Conservation (phyloP, 2,797 vertebrate genomes). For the Hydrophis major region DNA sequence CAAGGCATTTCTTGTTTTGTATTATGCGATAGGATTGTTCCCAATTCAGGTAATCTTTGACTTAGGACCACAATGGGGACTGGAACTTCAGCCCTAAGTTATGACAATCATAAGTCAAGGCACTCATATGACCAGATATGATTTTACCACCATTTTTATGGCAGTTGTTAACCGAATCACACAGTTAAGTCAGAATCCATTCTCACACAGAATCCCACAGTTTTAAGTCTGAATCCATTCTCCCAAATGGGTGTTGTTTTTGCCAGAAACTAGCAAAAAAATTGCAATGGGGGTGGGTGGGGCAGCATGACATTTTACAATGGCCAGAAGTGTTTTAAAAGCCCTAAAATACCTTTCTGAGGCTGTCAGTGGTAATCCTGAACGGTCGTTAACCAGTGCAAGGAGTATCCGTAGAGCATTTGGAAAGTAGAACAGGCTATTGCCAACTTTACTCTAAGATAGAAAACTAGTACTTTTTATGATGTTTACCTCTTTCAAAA, state of each 20-base stretch:
- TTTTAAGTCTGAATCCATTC: neutral
- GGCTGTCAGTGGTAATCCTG: neutral
- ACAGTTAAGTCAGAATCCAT: neutral
- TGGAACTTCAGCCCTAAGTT: neutral
- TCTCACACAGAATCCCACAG: neutral
- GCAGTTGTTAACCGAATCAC: neutral
- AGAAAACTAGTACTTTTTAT: neutral
- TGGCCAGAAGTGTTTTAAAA: neutral
- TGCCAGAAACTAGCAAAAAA: neutral
- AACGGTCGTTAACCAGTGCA: neutral
- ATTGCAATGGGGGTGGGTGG: no score
- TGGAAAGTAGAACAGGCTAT: neutral
- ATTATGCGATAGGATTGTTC: neutral
- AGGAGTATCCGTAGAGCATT: neutral
- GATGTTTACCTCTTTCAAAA: neutral
- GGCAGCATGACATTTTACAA: neutral
- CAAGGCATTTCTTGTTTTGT: neutral
- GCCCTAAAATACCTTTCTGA: neutral
- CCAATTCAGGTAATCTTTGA: neutral
- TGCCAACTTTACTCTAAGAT: neutral
- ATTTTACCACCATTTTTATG: neutral
- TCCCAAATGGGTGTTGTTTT: neutral
- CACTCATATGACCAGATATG: neutral
- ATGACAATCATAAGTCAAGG: neutral
- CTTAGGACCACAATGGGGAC: neutral